These are phyloP conservation scores for Chromobotia macracanthus DNA, from an alignment of 2,797 vertebrate genomes.

Conservation along the genomic window DNA sequence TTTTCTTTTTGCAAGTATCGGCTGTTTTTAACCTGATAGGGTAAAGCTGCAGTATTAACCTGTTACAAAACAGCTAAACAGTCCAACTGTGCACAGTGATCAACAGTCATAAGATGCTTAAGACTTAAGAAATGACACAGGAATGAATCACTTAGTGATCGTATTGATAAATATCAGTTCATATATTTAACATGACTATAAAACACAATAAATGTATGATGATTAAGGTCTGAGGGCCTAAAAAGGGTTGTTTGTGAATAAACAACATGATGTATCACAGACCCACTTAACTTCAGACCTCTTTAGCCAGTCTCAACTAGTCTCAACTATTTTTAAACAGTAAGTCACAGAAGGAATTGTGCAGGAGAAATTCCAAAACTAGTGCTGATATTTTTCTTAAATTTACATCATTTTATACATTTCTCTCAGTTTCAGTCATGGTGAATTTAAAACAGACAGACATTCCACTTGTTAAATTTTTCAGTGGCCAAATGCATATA, in stretches of 20 bases:
- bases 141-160: background rate
- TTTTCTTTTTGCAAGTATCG: too few relatives aligned
- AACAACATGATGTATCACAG: too few relatives aligned
- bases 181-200: background rate
- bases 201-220: background rate
- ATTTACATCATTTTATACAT: too few relatives aligned
- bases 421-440: background rate
- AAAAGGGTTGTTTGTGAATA: background rate
- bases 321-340: too few relatives aligned
- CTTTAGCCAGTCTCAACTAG: too few relatives aligned
- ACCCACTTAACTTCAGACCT: too few relatives aligned
- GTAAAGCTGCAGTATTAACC: background rate
- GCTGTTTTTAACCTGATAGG: background rate
- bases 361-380: too few relatives aligned
- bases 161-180: too few relatives aligned
- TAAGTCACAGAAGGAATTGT: too few relatives aligned
- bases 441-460: background rate
- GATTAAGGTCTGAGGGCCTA: background rate
- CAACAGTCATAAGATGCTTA: conserved; percentile 27
- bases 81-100: background rate
- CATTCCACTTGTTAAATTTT: background rate
- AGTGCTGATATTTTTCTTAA: too few relatives aligned
- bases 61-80: background rate
- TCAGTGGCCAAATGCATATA: background rate
- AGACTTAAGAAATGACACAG: background rate